These are phyloP conservation scores for Cladorhizidae sp. DNA, from an alignment of 37 sponge, comb jelly and placozoan species.

Conservation along the genomic window DNA sequence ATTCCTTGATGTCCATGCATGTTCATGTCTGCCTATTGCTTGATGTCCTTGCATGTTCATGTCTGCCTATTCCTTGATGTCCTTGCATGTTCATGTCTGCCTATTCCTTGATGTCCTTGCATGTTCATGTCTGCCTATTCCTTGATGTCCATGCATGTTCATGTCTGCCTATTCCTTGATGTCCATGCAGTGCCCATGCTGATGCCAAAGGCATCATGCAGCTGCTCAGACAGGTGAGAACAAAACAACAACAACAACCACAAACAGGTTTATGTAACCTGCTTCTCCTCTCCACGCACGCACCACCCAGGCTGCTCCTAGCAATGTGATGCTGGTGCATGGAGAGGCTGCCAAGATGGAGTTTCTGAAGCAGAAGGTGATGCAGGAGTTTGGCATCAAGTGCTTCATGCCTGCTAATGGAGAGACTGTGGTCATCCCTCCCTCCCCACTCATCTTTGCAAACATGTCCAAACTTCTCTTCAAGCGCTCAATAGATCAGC, in stretches of 20 bases:
- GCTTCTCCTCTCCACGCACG: not conserved
- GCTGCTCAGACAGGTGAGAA: constrained; percentile 80
- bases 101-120: too few relatives aligned
- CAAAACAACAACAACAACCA: too few relatives aligned
- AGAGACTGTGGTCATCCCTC: constrained; percentile 82
- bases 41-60: too few relatives aligned
- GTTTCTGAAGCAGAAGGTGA: constrained; percentile 80
- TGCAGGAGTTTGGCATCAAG: constrained; percentile 79
- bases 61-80: too few relatives aligned
- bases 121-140: too few relatives aligned
- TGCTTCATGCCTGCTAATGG: constrained; percentile 94
- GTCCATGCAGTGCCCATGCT: constrained; percentile 92
- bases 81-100: too few relatives aligned
- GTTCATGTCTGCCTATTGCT: too few relatives aligned
- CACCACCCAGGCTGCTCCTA: constrained; percentile 77
- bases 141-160: too few relatives aligned
- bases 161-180: too few relatives aligned
- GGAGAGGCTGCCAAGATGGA: constrained; percentile 97
- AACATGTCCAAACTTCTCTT: constrained; percentile 70
- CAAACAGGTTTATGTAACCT: too few relatives aligned
- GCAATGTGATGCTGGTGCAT: constrained; percentile 97
- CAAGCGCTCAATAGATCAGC: constrained; percentile 63
- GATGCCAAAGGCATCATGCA: constrained; percentile 99
- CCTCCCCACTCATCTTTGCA: constrained; percentile 66
- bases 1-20: too few relatives aligned